Evolutionary conservation across 2,113 vertebrate genomes (phyloP), one percentile per base, ranked within the genome.

Genomic region (Pycnonotus jocosus): DNA sequence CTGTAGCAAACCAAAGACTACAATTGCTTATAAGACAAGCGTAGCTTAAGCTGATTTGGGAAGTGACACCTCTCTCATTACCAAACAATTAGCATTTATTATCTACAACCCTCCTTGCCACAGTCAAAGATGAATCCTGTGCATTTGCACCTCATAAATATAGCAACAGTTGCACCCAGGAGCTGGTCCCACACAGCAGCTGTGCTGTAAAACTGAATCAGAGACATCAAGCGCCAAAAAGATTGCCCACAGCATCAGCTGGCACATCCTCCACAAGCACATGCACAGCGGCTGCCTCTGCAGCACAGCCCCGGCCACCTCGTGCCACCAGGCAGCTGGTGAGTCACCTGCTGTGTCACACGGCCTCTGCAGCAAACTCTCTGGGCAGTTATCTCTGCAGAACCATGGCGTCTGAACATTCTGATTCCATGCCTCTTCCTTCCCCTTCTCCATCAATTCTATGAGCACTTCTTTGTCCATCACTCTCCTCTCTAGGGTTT

Each of bases 181-280:
- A 86, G 91, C 76, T 74, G 74, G 78, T 92, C 96, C 97, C 93
- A 96, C 97, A 92, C 81, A 97, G 48, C 97, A 97, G 97, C 97
- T 98, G 97, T 88, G 89, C 92, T 96, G 94, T 69, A 95, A 95
- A 96, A 97, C 56, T 86, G 92, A 97, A 86, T 96, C 95, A 93
- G 48, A 95, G 40, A 86, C 94, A 93, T 27, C 3, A 94, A 60
- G 90, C 88, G 35, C 88, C 95, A 81, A 48, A 73, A 88, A 92
- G 86, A 90, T 42, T 88, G 88, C 72, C 72, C 85, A 90, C 82
- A 42, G 3, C 90, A 94, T 93, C 95, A 95, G 92, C 83, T 65
- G 92, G 83, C 88, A 74, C 53, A 81, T 90, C 81, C 72, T 83
- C 95, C 71, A 16, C 66, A 17, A 92, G 93, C 58, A 72, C 70